Conservation (phyloP, 1,140 invertebrate species). For the Sipha flava region DNA sequence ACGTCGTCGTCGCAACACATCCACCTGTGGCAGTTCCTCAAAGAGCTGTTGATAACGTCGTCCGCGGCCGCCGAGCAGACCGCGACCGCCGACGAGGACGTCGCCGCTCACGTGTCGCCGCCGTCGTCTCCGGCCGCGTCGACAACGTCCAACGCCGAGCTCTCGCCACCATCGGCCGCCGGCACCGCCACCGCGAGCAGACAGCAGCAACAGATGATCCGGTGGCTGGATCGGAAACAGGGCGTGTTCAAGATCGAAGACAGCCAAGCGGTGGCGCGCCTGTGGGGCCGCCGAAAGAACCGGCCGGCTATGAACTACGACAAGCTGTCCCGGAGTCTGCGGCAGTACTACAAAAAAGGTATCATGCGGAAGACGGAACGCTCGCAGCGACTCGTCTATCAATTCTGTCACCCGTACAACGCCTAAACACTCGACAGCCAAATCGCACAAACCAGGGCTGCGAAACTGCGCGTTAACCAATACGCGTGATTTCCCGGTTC, state of each 20-base stretch:
- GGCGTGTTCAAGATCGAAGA: slow-evolving; percentile 99
- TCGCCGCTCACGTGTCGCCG: not conserved
- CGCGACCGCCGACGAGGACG: slow-evolving; percentile 68
- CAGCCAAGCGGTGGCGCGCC: slow-evolving; percentile 84
- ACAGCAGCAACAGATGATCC: slow-evolving; percentile 81
- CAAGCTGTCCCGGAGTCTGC: slow-evolving; percentile 92
- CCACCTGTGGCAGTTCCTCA: slow-evolving; percentile 98
- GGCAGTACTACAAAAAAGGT: slow-evolving; percentile 99
- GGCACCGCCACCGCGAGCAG: slow-evolving; percentile 52
- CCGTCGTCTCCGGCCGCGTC: not conserved
- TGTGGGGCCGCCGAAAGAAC: slow-evolving; percentile 97
- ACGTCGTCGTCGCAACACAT: slow-evolving; percentile 56
- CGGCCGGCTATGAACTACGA: slow-evolving; percentile 99
- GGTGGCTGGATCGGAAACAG: slow-evolving; percentile 88
- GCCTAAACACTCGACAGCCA: not conserved
- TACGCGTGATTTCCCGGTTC: too few species aligned
- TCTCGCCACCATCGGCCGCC: slow-evolving; percentile 74
- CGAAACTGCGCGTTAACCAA: too few species aligned
- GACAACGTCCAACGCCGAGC: slow-evolving; percentile 60
- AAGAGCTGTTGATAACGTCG: slow-evolving; percentile 90
- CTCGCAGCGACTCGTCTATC: slow-evolving; percentile 95
- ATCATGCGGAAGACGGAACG: slow-evolving; percentile 99
- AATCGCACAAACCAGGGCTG: not conserved
- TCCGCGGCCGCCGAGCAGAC: slow-evolving; percentile 58
- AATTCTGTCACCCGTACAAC: slow-evolving; percentile 93